A percentile compares a stretch with the other conserved stretches of the same genome.
Conservation (phyloP, 2,888 invertebrate genomes). For the Meiosimyza decipiens region DNA sequence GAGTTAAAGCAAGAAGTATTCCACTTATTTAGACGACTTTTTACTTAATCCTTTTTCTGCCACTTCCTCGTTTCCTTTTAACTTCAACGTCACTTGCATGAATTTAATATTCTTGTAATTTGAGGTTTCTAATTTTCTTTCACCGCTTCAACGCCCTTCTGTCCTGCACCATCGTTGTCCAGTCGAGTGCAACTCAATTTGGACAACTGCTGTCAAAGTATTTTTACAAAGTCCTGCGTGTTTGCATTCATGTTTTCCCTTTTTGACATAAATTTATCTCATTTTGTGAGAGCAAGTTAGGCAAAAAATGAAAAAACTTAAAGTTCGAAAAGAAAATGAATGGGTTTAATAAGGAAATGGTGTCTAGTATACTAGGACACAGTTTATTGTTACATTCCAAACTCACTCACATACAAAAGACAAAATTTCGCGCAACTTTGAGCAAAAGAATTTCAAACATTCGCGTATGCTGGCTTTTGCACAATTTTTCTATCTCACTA, state of each 20-base stretch:
- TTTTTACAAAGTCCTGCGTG: slow-evolving; percentile 26
- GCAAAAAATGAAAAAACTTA: neutral
- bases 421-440: slow-evolving; percentile 13
- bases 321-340: slow-evolving; percentile 2
- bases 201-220: slow-evolving; percentile 27
- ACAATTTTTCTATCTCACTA: neutral
- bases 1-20: no score
- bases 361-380: no score
- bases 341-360: neutral
- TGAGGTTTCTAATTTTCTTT: slow-evolving; percentile 7
- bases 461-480: slow-evolving; percentile 6
- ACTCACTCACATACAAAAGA: neutral
- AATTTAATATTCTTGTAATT: slow-evolving; percentile 22
- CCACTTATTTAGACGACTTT: no score
- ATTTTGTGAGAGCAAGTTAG: slow-evolving; percentile 34
- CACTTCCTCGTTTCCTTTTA: no score
- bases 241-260: slow-evolving; percentile 1
- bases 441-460: slow-evolving; percentile 28
- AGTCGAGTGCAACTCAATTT: slow-evolving; percentile 2
- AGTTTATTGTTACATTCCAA: no score
- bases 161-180: neutral
- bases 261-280: slow-evolving; percentile 45
- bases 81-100: neutral
- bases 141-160: neutral
- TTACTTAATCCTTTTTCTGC: no score